A percentile compares a stretch with the other conserved stretches of the same genome.
Conservation (phyloP, 2,113 vertebrate species). For the Callipepla californica region DNA sequence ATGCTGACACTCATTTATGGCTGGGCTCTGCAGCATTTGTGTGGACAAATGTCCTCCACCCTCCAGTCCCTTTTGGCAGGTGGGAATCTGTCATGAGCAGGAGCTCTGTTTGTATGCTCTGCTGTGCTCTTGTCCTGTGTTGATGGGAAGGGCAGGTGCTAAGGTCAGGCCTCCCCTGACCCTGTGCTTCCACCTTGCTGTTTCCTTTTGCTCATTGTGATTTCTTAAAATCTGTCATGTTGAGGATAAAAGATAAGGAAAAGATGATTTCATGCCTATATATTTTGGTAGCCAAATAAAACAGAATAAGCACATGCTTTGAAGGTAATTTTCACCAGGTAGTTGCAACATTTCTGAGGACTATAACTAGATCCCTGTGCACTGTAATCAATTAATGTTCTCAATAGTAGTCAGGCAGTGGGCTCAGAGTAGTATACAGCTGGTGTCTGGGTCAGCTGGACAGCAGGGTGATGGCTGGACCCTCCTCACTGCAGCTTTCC, state of each 20-base stretch:
- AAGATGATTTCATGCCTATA: not conserved
- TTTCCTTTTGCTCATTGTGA: fast-evolving
- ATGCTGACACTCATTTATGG: fast-evolving
- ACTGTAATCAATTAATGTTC: not conserved
- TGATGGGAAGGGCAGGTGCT: not conserved
- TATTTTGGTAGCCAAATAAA: not conserved
- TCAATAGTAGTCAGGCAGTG: not conserved
- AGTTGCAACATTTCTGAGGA: not conserved
- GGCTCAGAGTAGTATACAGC: no score
- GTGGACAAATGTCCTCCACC: not conserved
- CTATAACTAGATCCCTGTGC: not conserved
- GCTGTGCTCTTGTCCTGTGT: not conserved
- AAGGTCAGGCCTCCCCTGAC: not conserved
- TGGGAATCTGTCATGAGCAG: not conserved
- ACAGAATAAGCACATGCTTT: fast-evolving
- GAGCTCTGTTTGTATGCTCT: not conserved
- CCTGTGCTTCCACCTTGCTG: not conserved
- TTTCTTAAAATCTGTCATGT: not conserved
- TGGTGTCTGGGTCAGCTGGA: not conserved
- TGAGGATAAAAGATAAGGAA: not conserved
- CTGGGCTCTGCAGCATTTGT: not conserved
- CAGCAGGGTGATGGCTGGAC: not conserved
- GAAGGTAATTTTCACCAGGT: not conserved
- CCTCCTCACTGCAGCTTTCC: not conserved
- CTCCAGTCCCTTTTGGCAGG: not conserved